Evolutionary conservation across 2,113 vertebrate genomes (phyloP).

Genomic region (Euleptes europaea): DNA sequence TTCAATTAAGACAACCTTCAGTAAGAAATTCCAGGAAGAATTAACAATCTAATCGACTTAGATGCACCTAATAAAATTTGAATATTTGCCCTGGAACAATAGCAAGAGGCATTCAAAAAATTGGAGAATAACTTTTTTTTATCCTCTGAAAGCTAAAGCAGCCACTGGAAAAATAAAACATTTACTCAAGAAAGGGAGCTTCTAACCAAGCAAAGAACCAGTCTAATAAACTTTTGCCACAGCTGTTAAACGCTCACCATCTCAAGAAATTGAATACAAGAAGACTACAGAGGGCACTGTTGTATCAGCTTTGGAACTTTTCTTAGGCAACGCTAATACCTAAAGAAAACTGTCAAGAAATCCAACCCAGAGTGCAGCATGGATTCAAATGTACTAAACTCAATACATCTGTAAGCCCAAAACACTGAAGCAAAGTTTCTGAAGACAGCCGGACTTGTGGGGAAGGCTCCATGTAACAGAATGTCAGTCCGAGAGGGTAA

Average conservation of each 20-base stretch:
- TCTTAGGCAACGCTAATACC: conserved; percentile 17
- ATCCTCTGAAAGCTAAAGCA: conserved; percentile 58
- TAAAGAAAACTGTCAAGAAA: conserved; percentile 53
- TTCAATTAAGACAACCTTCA: conserved; percentile 74
- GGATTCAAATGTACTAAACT: conserved; percentile 72
- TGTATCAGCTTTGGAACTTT: conserved; percentile 73
- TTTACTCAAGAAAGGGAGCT: conserved; percentile 59
- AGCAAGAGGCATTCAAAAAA: conserved; percentile 60
- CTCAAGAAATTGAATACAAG: conserved; percentile 18
- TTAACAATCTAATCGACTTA: conserved; percentile 76
- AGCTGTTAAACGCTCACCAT: conserved; percentile 48
- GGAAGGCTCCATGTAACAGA: conserved; percentile 66
- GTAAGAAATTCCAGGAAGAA: conserved; percentile 77
- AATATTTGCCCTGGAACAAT: conserved; percentile 71
- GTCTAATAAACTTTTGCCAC: conserved; percentile 57
- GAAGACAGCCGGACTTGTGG: conserved; percentile 63
- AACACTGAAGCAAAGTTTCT: conserved; percentile 61
- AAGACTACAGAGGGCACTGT: conserved; percentile 81
- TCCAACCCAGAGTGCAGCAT: conserved; percentile 52
- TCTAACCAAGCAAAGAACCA: conserved; percentile 66
- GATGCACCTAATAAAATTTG: conserved; percentile 73
- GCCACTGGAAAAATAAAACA: conserved; percentile 62
- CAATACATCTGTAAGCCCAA: conserved; percentile 66
- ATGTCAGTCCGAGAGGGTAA: conserved; percentile 62
- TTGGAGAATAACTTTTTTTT: conserved; percentile 61